Percentiles rank a stretch among this genome's conserved stretches.
Evolutionary conservation across 2,113 vertebrate genomes (phyloP).

Genomic region (Notothenia rossii): DNA sequence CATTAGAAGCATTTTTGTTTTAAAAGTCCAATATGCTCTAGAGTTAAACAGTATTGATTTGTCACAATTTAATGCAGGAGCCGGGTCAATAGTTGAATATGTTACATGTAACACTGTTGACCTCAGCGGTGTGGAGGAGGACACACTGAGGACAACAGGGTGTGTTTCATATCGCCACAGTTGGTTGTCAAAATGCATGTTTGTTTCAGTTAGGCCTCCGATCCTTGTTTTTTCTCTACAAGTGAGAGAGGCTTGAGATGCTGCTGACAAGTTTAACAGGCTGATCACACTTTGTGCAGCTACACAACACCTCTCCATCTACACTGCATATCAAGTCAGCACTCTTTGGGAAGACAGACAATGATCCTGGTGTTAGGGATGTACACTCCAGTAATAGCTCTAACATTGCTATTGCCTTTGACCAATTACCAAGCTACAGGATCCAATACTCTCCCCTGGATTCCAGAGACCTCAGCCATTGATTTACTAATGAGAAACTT

Average conservation of each 20-base stretch:
- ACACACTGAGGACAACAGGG: neutral
- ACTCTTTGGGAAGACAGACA: slow-evolving; percentile 21
- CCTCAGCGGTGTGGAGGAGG: slow-evolving; percentile 22
- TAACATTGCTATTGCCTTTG: slow-evolving; percentile 50
- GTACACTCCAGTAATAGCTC: slow-evolving; percentile 38
- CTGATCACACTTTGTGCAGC: slow-evolving; percentile 26
- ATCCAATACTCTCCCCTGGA: slow-evolving; percentile 54
- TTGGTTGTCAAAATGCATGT: neutral
- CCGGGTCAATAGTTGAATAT: slow-evolving; percentile 69
- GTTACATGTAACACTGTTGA: slow-evolving; percentile 47
- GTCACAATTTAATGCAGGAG: slow-evolving; percentile 48
- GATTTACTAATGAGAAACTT: slow-evolving; percentile 76
- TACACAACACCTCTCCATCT: slow-evolving; percentile 25
- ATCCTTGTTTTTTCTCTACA: neutral
- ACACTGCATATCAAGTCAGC: slow-evolving; percentile 15
- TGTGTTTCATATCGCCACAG: neutral
- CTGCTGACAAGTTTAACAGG: slow-evolving; percentile 9
- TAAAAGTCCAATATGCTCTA: slow-evolving; percentile 18
- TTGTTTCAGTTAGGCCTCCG: neutral
- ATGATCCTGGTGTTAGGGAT: slow-evolving; percentile 25
- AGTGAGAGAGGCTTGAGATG: slow-evolving; percentile 6
- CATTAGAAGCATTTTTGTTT: slow-evolving; percentile 19
- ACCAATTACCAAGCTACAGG: slow-evolving; percentile 53
- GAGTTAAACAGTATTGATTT: slow-evolving; percentile 76
- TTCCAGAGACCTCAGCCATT: slow-evolving; percentile 69